Evolutionary conservation across 2,888 invertebrate genomes (phyloP).

Genomic region (Xestia xanthographa): DNA sequence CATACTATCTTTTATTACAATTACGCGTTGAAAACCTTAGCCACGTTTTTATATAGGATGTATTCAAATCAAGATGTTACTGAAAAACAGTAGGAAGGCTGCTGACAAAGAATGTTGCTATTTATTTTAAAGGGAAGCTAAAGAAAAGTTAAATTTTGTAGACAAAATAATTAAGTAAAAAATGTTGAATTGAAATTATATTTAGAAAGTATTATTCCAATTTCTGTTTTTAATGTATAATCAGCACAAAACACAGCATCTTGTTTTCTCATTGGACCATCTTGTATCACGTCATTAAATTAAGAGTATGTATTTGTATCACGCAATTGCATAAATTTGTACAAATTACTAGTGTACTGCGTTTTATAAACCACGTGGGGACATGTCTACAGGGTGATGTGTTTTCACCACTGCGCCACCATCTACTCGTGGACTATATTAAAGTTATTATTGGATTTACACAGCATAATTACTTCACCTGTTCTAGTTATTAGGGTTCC

Average conservation of each 20-base stretch:
- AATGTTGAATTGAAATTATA: background rate
- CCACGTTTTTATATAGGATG: constrained; percentile 2
- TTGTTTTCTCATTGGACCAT: constrained; percentile 47
- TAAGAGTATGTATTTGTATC: constrained; percentile 66
- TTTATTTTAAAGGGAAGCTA: background rate
- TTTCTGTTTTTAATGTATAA: constrained; percentile 11
- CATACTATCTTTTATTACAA: constrained; percentile 47
- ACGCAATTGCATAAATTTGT: constrained; percentile 76
- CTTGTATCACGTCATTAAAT: constrained; percentile 45
- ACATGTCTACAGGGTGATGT: constrained; percentile 72
- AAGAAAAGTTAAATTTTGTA: background rate
- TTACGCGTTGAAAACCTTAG: constrained; percentile 32
- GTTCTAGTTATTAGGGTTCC: constrained; percentile 68
- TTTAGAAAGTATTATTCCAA: constrained; percentile 1
- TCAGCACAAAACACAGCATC: constrained; percentile 18
- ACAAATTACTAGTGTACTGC: constrained; percentile 68
- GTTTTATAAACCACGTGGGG: constrained; percentile 69
- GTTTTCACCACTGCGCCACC: constrained; percentile 78
- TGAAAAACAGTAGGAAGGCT: background rate
- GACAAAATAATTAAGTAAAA: background rate
- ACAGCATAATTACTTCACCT: constrained; percentile 78
- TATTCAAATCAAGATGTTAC: constrained; percentile 10
- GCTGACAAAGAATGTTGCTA: background rate
- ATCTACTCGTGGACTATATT: constrained; percentile 84
- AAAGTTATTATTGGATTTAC: constrained; percentile 71